Conservation (phyloP, 2,797 vertebrate genomes). For the Podarcis lilfordi region DNA sequence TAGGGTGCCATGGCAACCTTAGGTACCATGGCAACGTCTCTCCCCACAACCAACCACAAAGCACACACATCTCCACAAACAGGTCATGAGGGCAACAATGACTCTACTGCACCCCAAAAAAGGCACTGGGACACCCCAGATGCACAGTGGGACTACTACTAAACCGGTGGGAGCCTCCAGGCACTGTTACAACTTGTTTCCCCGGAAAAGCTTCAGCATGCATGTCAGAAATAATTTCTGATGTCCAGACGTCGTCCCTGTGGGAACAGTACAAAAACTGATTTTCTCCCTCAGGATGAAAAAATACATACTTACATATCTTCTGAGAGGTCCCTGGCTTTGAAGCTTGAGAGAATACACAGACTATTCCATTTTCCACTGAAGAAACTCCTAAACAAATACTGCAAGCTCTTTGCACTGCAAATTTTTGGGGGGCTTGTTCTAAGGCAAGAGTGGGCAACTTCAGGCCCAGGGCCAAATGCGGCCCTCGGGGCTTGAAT, state of each 20-base stretch:
- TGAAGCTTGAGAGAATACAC: not conserved
- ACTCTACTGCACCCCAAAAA: not conserved
- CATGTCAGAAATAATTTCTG: too few species aligned
- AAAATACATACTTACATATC: not conserved
- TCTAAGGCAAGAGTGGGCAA: not conserved
- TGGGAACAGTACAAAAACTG: not conserved
- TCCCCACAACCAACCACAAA: too few species aligned
- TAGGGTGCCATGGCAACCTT: conserved; percentile 30
- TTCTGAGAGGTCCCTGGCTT: not conserved
- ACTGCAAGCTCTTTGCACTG: not conserved
- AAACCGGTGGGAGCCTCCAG: not conserved
- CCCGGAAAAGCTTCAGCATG: not conserved
- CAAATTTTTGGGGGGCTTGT: not conserved
- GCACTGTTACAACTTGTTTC: too few species aligned
- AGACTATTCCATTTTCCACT: not conserved
- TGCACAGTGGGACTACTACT: not conserved
- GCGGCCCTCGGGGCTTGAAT: too few species aligned
- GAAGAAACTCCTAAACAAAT: not conserved
- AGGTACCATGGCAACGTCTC: conserved; percentile 5
- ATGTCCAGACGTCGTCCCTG: not conserved
- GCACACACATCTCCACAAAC: not conserved
- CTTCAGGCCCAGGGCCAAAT: too few species aligned
- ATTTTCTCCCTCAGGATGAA: not conserved
- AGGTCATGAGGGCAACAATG: not conserved
- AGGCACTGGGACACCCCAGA: too few species aligned